Evolutionary conservation across 1,140 invertebrate species (phyloP).

Genomic region (Marisa cornuarietis): DNA sequence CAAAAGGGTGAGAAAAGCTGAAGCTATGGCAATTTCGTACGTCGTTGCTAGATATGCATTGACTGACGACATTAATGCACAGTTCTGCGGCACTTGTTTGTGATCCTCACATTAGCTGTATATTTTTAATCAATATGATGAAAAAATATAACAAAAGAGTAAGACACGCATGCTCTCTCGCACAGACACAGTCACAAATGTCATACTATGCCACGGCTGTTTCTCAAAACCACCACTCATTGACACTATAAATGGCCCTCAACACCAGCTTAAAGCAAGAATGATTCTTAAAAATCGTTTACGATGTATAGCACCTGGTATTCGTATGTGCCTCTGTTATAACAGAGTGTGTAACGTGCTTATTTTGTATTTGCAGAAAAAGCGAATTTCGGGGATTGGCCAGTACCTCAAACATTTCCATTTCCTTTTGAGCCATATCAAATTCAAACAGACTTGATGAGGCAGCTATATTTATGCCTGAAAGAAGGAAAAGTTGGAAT

Average conservation of each 20-base stretch:
- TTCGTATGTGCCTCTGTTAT: not conserved
- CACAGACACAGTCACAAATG: too few relatives aligned
- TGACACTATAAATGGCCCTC: too few relatives aligned
- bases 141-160: not conserved
- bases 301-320: too few relatives aligned
- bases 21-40: too few relatives aligned
- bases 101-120: too few relatives aligned
- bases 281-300: not conserved
- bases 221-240: too few relatives aligned
- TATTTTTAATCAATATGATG: not conserved
- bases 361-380: not conserved
- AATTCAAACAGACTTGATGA: slow-evolving; percentile 93
- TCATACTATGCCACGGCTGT: too few relatives aligned
- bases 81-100: too few relatives aligned
- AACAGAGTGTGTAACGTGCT: not conserved
- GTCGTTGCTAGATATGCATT: too few relatives aligned
- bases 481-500: slow-evolving; percentile 87
- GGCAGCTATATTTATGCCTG: slow-evolving; percentile 79
- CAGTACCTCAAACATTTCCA: slow-evolving; percentile 72
- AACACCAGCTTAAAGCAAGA: too few relatives aligned
- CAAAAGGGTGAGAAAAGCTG: not conserved
- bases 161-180: not conserved
- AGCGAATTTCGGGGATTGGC: not conserved
- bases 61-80: too few relatives aligned
- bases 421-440: slow-evolving; percentile 90